Percentiles rank a stretch among this genome's conserved stretches.
Conservation (phyloP, 2,113 vertebrate genomes). For the Anoura caudifer region DNA sequence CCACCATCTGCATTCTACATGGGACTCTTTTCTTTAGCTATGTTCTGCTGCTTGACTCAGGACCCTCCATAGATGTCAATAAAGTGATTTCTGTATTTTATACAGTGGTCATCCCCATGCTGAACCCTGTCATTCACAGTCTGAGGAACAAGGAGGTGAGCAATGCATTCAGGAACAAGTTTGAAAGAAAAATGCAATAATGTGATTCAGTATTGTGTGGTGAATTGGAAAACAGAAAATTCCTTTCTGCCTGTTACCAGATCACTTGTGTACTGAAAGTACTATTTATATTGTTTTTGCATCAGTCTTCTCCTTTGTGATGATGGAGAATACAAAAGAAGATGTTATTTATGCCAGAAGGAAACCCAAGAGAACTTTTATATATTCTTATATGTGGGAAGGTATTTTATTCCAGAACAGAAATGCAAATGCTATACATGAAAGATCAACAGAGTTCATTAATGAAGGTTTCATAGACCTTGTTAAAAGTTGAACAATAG, state of each 20-base stretch:
- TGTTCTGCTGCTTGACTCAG: constrained; percentile 29
- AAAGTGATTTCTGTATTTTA: constrained; percentile 68
- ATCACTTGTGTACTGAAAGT: neutral
- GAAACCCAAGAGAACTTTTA: neutral
- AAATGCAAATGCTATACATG: neutral
- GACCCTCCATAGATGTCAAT: constrained; percentile 41
- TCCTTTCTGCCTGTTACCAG: neutral
- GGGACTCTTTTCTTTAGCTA: constrained; percentile 67
- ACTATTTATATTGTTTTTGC: neutral
- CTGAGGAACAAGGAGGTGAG: constrained; percentile 67
- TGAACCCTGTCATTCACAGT: constrained; percentile 67
- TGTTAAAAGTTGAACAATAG: neutral
- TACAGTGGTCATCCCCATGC: constrained; percentile 48
- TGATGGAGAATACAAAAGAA: neutral
- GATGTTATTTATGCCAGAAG: neutral
- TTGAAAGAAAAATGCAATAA: neutral
- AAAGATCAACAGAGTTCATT: neutral
- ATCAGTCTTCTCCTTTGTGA: neutral
- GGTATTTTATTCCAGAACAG: neutral
- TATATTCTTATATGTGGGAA: neutral
- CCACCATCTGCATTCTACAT: constrained; percentile 38
- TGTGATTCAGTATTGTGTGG: neutral
- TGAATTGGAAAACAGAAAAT: neutral
- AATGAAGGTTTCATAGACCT: neutral
- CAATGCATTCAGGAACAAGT: neutral